Evolutionary conservation across 2,113 vertebrate genomes (phyloP), one percentile per base, ranked within the genome.

Genomic region (Bucco capensis): DNA sequence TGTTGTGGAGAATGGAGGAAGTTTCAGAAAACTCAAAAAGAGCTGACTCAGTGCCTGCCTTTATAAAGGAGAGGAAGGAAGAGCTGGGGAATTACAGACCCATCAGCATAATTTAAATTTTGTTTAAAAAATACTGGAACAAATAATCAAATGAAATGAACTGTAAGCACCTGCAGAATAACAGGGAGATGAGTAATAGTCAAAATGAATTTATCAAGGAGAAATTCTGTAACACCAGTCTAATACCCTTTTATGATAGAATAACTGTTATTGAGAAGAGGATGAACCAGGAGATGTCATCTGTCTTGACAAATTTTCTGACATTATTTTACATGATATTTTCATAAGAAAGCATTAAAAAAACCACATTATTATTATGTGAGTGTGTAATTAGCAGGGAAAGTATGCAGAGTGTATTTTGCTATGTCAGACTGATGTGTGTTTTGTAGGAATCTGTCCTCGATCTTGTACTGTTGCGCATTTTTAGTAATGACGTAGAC

Each of bases 81-180:
- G 44, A 57, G 7, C 61, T 69, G 44, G 33, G n/a, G 33, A 94
- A 85, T 88, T 89, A 72, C 4, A 72, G 58, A 61, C 6, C 35
- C 58, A 72, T 85, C 81, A 84, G 53, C 70, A 53, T 67, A 67
- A 86, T 84, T 75, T 78, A 75, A 67, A 72, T 90, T 78, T 90
- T 1, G 1, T 61, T 1, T n/a, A 31, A 51, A 51, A 69, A 60
- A 19, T 30, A 16, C 33, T 81, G 33, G 31, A 86, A 90, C 9
- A 95, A 92, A 89, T 93, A 93, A 96, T 76, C 28, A 84, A 61
- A 84, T 84, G 61, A 86, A 78, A 53, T 72, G 3, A 89, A 61
- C 66, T 58, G 24, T 79, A 86, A 75, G 31, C 77, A 86, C 86
- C 84, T 93, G 70, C 70, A 89, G 77, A 81, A 51, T 33, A 90